A percentile compares a stretch with the other conserved stretches of the same genome.
These are phyloP conservation scores for Acanthurus tractus DNA, from an alignment of 2,797 vertebrate genomes.

Conservation along the genomic window DNA sequence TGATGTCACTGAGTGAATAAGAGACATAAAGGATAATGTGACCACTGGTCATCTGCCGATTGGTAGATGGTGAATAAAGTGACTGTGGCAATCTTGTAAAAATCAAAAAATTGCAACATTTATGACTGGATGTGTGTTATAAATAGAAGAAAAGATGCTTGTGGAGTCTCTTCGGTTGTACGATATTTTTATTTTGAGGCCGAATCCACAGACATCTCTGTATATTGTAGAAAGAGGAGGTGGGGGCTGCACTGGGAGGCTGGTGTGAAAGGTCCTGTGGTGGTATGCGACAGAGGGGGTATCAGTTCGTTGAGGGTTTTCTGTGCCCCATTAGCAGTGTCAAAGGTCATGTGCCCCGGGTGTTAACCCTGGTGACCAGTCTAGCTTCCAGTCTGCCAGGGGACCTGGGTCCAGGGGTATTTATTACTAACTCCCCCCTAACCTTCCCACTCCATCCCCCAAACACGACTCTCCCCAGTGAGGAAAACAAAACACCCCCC, in stretches of 20 bases:
- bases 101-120: not conserved
- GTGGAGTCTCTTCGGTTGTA: slow-evolving; percentile 25
- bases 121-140: slow-evolving; percentile 7
- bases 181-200: slow-evolving; percentile 46
- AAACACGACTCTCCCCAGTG: slow-evolving; percentile 67
- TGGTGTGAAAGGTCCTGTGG: slow-evolving; percentile 88
- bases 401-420: slow-evolving; percentile 85
- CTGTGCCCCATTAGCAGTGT: slow-evolving; percentile 90
- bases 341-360: slow-evolving; percentile 87
- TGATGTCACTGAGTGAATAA: slow-evolving; percentile 14
- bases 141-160: not conserved
- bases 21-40: not conserved
- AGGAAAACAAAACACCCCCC: slow-evolving; percentile 80
- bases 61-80: not conserved
- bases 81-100: not conserved
- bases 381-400: slow-evolving; percentile 88
- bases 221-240: slow-evolving; percentile 63
- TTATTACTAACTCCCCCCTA: slow-evolving; percentile 80
- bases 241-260: slow-evolving; percentile 43
- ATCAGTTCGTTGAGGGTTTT: slow-evolving; percentile 86
- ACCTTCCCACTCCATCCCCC: slow-evolving; percentile 50
- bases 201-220: slow-evolving; percentile 73
- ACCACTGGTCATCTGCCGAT: not conserved
- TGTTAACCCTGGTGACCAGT: slow-evolving; percentile 89
- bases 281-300: slow-evolving; percentile 87